Base-by-base conservation (phyloP, 2,888 invertebrate species). In the Athalia rosae region DNA sequence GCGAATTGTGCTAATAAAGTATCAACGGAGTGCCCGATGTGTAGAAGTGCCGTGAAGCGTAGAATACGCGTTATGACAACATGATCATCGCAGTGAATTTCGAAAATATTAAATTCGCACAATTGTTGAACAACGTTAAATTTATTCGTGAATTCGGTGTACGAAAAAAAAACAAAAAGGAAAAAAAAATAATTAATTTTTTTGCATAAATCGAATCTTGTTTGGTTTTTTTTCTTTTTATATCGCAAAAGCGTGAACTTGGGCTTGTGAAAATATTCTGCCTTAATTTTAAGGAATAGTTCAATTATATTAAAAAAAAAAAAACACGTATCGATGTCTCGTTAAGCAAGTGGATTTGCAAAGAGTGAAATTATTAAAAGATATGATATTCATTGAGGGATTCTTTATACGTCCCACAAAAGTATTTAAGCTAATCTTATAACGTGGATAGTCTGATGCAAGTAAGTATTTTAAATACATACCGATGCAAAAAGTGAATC, bases 11-110 rank as follows among this genome's bases (percentile, higher is more conserved):
- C 95, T 69, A 86, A 90, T 80, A 90, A 91, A 83, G 90, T 92
- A 43, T 90, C 95, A 78, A 87, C 89, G 2, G 91, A 90, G 79
- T 97, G 97, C 89, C 97, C 97, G 5, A 92, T 97, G 92, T 97
- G 97, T 88, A 92, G 97, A 85, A 91, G 92, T 79, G 86, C 84
- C 48, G 95, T 97, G 83, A 92, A 94, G 83, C 93, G 93, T 84
- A 95, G 92, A 91, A 94, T 95, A 81, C 92, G 92, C 89, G 92
- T 94, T 81, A 91, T 93, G 83, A 87, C 92, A 85, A 91, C 92
- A 83, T 93, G 90, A 92, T 87, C 41, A 92, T 87, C 41, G 11
- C 62, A 28, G 78, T 58, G 67, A 8, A 41, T 8, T 63, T 4
- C 6, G 6, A 59, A 4, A 41, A 15, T 58, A 71, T 5, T 9